phyloP scores from a whole-genome alignment of 2,797 vertebrate species.

The Acanthurus tractus region DNA sequence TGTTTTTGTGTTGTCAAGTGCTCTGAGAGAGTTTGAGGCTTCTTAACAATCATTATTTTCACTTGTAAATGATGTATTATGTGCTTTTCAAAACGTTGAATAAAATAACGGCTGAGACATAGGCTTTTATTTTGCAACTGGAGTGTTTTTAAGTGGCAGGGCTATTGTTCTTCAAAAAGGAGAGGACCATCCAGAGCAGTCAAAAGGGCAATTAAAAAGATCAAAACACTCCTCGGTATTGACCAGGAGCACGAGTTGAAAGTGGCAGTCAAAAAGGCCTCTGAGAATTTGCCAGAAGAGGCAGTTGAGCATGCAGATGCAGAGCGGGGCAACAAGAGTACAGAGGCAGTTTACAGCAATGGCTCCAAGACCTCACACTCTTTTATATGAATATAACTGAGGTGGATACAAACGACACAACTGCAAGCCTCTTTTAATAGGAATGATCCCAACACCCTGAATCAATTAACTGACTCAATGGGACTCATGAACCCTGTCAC shows the following conservation, averaged over 20 bases:
- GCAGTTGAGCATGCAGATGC: slow-evolving; percentile 3
- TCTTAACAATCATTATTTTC: slow-evolving; percentile 23
- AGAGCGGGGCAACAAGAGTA: slow-evolving; percentile 24
- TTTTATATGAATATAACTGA: neutral
- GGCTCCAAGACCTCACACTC: neutral
- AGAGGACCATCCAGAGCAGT: slow-evolving; percentile 43
- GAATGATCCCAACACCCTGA: neutral
- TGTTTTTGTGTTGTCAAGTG: neutral
- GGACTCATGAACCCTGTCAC: neutral
- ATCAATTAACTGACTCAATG: slow-evolving; percentile 1
- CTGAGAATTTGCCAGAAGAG: slow-evolving; percentile 31
- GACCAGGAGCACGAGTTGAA: slow-evolving; percentile 39
- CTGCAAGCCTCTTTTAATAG: neutral
- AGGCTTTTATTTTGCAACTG: slow-evolving; percentile 10
- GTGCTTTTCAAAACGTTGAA: slow-evolving; percentile 19
- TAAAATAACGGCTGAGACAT: slow-evolving; percentile 15
- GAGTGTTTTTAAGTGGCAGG: slow-evolving; percentile 51
- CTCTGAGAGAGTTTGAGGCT: slow-evolving; percentile 8
- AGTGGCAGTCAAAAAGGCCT: slow-evolving; percentile 47
- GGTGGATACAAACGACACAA: slow-evolving; percentile 1
- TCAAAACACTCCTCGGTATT: slow-evolving; percentile 53
- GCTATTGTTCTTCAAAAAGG: slow-evolving; percentile 57
- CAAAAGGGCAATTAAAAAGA: slow-evolving; percentile 58
- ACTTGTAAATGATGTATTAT: slow-evolving; percentile 14
- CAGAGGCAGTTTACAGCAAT: slow-evolving; percentile 40